Conservation (phyloP, 2,888 invertebrate species). For the Bhutanitis thaidina region DNA sequence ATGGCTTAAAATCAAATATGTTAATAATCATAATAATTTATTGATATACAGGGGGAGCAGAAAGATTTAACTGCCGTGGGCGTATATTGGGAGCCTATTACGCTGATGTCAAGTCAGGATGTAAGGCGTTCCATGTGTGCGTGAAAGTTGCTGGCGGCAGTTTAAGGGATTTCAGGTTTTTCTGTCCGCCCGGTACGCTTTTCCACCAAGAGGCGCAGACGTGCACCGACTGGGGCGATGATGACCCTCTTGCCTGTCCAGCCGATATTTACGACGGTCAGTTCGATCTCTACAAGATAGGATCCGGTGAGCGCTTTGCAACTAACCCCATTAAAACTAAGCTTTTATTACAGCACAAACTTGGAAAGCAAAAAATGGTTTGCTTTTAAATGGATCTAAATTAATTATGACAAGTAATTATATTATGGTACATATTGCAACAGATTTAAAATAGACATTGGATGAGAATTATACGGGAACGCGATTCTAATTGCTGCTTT, state of each 20-base stretch:
- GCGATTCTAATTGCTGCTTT: no score
- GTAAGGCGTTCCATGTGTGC: slow-evolving; percentile 94
- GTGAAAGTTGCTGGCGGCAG: slow-evolving; percentile 90
- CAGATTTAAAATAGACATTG: no score
- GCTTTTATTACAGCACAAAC: slow-evolving; percentile 3
- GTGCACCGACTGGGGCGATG: slow-evolving; percentile 94
- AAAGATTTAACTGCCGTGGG: slow-evolving; percentile 87
- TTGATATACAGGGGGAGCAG: slow-evolving; percentile 64
- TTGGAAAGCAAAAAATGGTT: not conserved
- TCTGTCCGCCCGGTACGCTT: slow-evolving; percentile 93
- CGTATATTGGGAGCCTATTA: slow-evolving; percentile 94
- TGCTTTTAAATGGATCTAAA: no score
- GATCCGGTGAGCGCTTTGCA: slow-evolving; percentile 83
- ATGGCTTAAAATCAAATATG: no score
- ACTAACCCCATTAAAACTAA: slow-evolving; percentile 48
- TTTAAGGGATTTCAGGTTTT: slow-evolving; percentile 90
- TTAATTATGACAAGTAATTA: no score
- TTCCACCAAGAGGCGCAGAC: slow-evolving; percentile 96
- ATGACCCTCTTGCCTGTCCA: slow-evolving; percentile 87
- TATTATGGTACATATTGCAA: no score
- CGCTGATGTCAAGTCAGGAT: slow-evolving; percentile 91
- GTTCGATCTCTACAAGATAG: slow-evolving; percentile 91
- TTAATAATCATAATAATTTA: no score
- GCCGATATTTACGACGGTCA: slow-evolving; percentile 91
- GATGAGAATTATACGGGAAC: no score